Evolutionary conservation across 2,888 invertebrate species (phyloP), one percentile per base, ranked within the genome.

Genomic region (Seira musarum): DNA sequence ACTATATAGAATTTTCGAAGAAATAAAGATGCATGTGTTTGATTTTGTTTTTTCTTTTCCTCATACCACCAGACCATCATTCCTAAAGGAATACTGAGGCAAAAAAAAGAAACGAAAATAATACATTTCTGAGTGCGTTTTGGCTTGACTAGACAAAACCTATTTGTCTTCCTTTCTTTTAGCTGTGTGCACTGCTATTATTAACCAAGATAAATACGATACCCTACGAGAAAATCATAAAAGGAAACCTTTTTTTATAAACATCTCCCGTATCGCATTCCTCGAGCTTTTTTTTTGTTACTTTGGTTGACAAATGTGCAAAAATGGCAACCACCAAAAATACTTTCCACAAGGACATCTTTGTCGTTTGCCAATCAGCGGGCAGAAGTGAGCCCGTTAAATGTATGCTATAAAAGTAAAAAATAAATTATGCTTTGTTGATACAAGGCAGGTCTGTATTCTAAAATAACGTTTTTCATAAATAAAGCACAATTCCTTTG

Each of bases 321-420:
- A 53, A 8, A 53, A 15, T 53, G 53, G 53, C 53, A 53, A 17
- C 53, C 53, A 53, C 53, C 53, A 13, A 53, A 53, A 53, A 17
- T 53, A 17, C 53, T 30, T 57, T 72, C 30, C 24, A 67, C 78
- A 78, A 78, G 78, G 78, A 66, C 78, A 71, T 78, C 71, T 71
- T 71, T 24, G 66, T 72, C 78, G 61, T 71, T 72, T 78, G 35
- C 71, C 78, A 72, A 77, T 77, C 70, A 57, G 30, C 46, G 24
- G 24, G 35, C 35, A 66, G 15, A 61, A 72, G 71, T 30, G 67
- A 67, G n/a, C 57, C 77, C 25, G 71, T 78, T 78, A 67, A 71
- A 71, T 21, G 30, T 53, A 53, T 53, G 53, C 53, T 17, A 53
- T 53, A 53, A 53, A 53, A 69, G n/a, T 60, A 15, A 75, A 79